Evolutionary conservation across 2,888 invertebrate genomes (phyloP).

Genomic region (Acleris sparsana): DNA sequence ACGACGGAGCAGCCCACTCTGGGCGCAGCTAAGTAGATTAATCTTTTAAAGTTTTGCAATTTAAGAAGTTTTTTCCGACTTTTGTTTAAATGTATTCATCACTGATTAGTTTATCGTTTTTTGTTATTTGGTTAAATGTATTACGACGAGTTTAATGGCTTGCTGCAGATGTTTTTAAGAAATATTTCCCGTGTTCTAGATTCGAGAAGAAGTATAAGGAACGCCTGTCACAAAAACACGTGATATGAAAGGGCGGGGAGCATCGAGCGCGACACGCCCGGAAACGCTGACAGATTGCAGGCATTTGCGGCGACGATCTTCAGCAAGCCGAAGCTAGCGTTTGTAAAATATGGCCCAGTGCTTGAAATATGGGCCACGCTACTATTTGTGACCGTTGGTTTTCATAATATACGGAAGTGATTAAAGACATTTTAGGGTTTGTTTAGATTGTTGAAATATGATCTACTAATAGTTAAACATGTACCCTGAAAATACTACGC

Average conservation of each 20-base stretch:
- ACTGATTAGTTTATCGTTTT: neutral
- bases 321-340: slow-evolving; percentile 34
- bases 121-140: slow-evolving; percentile 14
- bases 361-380: slow-evolving; percentile 32
- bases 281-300: slow-evolving; percentile 66
- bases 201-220: slow-evolving; percentile 24
- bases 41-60: slow-evolving; percentile 24
- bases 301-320: slow-evolving; percentile 52
- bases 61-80: slow-evolving; percentile 1
- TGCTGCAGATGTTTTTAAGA: slow-evolving; percentile 16
- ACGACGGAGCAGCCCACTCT: slow-evolving; percentile 25
- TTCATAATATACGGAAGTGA: too few relatives aligned
- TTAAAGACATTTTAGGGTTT: too few relatives aligned
- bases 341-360: slow-evolving; percentile 33
- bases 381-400: slow-evolving; percentile 7
- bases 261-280: slow-evolving; percentile 47
- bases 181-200: slow-evolving; percentile 30
- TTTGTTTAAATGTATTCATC: neutral
- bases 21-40: slow-evolving; percentile 12
- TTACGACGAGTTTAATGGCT: slow-evolving; percentile 9
- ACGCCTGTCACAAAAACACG: slow-evolving; percentile 48
- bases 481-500: too few relatives aligned
- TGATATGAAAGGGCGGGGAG: slow-evolving; percentile 47
- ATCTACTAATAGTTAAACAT: too few relatives aligned
- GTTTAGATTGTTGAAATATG: too few relatives aligned